These are phyloP conservation scores for Oopsacas minuta DNA, from an alignment of 37 sponge, comb jelly and placozoan genomes.

Conservation along the genomic window DNA sequence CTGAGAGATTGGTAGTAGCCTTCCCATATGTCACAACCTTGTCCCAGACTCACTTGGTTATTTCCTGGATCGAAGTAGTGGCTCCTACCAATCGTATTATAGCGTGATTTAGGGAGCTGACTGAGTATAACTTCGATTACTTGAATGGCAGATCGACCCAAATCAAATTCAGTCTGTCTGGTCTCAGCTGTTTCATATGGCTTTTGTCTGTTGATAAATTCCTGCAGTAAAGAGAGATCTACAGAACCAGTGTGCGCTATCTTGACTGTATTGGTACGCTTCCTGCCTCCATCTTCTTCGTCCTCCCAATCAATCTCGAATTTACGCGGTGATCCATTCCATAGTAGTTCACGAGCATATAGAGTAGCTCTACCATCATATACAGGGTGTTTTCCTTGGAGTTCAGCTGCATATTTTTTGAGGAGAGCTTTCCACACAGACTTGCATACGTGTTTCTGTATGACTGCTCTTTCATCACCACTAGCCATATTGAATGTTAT, in stretches of 20 bases:
- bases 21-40: conserved; percentile 48
- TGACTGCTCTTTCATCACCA: not conserved
- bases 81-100: conserved; percentile 25
- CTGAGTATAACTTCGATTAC: conserved; percentile 37
- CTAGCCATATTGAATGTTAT: not conserved
- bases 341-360: not conserved
- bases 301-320: not conserved
- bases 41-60: conserved; percentile 19
- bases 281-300: not conserved
- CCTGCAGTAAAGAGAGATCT: not conserved
- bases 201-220: not conserved
- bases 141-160: conserved; percentile 19
- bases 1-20: conserved; percentile 40
- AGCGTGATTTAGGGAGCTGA: conserved; percentile 7
- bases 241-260: not conserved
- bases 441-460: not conserved
- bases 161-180: not conserved
- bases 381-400: not conserved
- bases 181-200: not conserved
- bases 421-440: not conserved
- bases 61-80: conserved; percentile 25
- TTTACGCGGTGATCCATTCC: not conserved
- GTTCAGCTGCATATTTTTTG: not conserved
- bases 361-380: not conserved
- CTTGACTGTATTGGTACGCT: not conserved